A percentile compares a stretch with the other conserved stretches of the same genome.
phyloP scores from a whole-genome alignment of 1,140 invertebrate genomes.

The Drosophila fuyamai region DNA sequence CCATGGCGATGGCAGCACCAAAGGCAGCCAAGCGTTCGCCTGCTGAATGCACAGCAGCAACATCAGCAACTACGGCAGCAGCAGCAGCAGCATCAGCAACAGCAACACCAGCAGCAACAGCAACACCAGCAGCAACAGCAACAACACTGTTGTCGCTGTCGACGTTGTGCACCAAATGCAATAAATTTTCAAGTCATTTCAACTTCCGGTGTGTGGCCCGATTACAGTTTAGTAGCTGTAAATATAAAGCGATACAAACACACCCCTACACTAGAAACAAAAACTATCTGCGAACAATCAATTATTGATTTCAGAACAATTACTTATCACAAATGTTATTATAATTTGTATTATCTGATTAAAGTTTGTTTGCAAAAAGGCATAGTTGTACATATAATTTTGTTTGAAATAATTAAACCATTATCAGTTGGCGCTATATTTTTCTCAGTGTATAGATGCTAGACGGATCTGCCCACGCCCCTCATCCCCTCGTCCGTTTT shows the following conservation, averaged over 20 bases:
- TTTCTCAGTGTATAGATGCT: neutral
- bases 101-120: slow-evolving; percentile 5
- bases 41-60: slow-evolving; percentile 61
- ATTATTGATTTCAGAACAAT: too few species aligned
- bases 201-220: slow-evolving; percentile 80
- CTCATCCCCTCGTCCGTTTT: neutral
- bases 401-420: too few species aligned
- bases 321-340: too few species aligned
- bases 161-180: slow-evolving; percentile 70
- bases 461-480: slow-evolving; percentile 9
- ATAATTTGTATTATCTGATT: too few species aligned
- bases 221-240: slow-evolving; percentile 83
- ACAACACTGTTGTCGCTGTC: slow-evolving; percentile 29
- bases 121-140: slow-evolving; percentile 23
- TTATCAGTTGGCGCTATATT: too few species aligned
- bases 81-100: slow-evolving; percentile 17
- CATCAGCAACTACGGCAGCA: slow-evolving; percentile 4
- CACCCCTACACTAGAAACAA: neutral
- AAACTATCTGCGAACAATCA: neutral
- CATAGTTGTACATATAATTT: too few species aligned
- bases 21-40: slow-evolving; percentile 49
- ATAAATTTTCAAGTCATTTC: slow-evolving; percentile 84
- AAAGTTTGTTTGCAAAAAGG: too few species aligned
- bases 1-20: slow-evolving; percentile 44
- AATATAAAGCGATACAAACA: slow-evolving; percentile 66